Evolutionary conservation across 2,888 invertebrate genomes (phyloP).

Genomic region (Drosophila prostipennis): DNA sequence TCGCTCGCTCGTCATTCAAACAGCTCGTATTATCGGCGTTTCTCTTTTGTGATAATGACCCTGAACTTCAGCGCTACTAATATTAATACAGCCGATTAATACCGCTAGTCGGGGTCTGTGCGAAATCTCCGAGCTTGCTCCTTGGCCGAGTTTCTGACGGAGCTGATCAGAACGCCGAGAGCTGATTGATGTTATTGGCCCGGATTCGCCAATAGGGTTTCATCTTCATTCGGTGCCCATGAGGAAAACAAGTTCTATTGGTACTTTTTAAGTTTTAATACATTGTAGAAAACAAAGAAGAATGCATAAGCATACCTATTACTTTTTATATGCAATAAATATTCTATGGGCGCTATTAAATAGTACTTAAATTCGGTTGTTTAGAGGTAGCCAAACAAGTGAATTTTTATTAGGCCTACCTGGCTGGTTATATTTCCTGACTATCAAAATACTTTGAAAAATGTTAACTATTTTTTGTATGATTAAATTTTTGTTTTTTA

Average conservation of each 20-base stretch:
- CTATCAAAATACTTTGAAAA: background rate
- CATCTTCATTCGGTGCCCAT: conserved; percentile 4
- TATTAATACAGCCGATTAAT: conserved; percentile 25
- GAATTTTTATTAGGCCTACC: background rate
- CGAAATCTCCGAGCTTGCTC: conserved; percentile 23
- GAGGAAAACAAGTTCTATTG: conserved; percentile 4
- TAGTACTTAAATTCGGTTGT: background rate
- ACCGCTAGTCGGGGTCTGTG: conserved; percentile 45
- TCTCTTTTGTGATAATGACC: conserved; percentile 60
- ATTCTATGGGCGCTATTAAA: conserved; percentile 10
- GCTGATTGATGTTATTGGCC: conserved; percentile 54
- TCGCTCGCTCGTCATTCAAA: conserved; percentile 41
- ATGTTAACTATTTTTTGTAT: background rate
- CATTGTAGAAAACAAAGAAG: background rate
- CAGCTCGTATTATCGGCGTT: conserved; percentile 39
- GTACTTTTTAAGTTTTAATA: background rate
- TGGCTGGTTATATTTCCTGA: background rate
- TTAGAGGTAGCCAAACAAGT: conserved; percentile 1
- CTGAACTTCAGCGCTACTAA: conserved; percentile 65
- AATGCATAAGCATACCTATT: background rate
- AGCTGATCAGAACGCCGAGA: conserved; percentile 55
- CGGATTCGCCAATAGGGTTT: conserved; percentile 22
- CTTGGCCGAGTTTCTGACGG: conserved; percentile 64
- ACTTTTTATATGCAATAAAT: conserved; percentile 13
- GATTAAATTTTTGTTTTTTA: no score